phyloP scores from a whole-genome alignment of 2,797 vertebrate species.

The Galaxias olidus region DNA sequence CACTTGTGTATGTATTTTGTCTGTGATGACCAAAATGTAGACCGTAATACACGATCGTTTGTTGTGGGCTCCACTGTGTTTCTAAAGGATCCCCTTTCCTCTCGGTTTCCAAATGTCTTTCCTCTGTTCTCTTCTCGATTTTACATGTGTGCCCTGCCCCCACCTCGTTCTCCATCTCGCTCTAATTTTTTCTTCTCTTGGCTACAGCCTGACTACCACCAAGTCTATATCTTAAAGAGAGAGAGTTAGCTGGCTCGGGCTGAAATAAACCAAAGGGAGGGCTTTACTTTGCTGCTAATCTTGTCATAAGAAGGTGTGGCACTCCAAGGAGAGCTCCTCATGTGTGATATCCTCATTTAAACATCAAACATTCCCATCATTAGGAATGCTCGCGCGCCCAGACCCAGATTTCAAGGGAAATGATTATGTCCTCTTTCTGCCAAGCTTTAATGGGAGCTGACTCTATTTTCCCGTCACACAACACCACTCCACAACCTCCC shows the following conservation, averaged over 20 bases:
- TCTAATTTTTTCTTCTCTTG: constrained; percentile 39
- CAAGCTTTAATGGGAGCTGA: constrained; percentile 68
- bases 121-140: constrained; percentile 4
- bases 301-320: constrained; percentile 76
- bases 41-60: no score
- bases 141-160: constrained; percentile 2
- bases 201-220: constrained; percentile 46
- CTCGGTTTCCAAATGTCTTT: neutral
- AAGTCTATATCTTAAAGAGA: constrained; percentile 42
- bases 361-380: constrained; percentile 80
- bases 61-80: no score
- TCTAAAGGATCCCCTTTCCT: neutral
- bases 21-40: no score
- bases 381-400: constrained; percentile 62
- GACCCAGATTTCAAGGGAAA: constrained; percentile 73
- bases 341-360: constrained; percentile 80
- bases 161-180: constrained; percentile 17
- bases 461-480: constrained; percentile 58
- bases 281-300: constrained; percentile 76
- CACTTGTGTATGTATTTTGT: no score
- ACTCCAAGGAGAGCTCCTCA: constrained; percentile 71
- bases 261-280: constrained; percentile 73
- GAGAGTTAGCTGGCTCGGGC: constrained; percentile 56
- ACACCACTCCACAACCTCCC: neutral
- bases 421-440: constrained; percentile 64